Evolutionary conservation across 2,888 invertebrate species (phyloP).

Genomic region (Maniola hyperantus): DNA sequence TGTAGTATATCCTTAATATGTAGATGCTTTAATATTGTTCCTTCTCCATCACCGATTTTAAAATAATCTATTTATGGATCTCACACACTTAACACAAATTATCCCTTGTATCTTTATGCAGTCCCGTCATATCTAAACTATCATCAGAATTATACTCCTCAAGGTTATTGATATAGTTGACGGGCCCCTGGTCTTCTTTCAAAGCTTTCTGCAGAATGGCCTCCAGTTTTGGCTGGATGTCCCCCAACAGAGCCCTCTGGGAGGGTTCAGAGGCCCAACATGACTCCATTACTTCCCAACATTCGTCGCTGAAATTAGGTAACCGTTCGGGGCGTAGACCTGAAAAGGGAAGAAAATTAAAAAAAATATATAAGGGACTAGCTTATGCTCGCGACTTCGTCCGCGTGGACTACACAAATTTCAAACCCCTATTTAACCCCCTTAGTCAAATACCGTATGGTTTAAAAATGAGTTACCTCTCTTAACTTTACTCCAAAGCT

Average conservation of each 20-base stretch:
- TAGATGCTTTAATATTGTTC: neutral
- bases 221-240: slow-evolving; percentile 87
- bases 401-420: too few species aligned
- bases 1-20: too few species aligned
- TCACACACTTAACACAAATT: slow-evolving; percentile 5
- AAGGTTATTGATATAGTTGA: slow-evolving; percentile 16
- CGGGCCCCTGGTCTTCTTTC: slow-evolving; percentile 34
- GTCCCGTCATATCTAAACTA: slow-evolving; percentile 55
- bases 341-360: slow-evolving; percentile 55
- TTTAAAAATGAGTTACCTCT: slow-evolving; percentile 82
- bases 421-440: too few species aligned
- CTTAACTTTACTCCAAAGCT: slow-evolving; percentile 91
- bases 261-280: slow-evolving; percentile 92
- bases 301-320: slow-evolving; percentile 87
- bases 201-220: slow-evolving; percentile 63
- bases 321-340: slow-evolving; percentile 92
- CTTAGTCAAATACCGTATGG: too few species aligned
- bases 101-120: slow-evolving; percentile 33
- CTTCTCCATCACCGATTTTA: neutral
- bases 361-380: too few species aligned
- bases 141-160: slow-evolving; percentile 44
- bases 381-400: too few species aligned
- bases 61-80: neutral
- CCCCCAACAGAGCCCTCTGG: slow-evolving; percentile 89
- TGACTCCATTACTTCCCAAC: slow-evolving; percentile 92